phyloP scores from a whole-genome alignment of 2,797 vertebrate genomes.

The Podarcis lilfordi region DNA sequence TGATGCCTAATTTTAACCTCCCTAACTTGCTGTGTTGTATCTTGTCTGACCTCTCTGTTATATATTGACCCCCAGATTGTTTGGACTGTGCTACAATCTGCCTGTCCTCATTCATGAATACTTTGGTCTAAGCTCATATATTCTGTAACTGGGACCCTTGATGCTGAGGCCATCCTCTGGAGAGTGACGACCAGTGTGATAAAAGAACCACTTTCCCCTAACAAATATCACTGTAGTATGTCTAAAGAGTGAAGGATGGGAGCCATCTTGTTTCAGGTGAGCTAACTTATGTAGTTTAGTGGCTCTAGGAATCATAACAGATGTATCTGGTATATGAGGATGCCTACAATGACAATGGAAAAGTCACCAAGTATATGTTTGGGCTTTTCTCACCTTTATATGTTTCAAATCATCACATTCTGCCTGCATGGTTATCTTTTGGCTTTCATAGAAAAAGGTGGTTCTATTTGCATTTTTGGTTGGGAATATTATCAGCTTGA shows the following conservation, averaged over 20 bases:
- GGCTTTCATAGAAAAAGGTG: neutral
- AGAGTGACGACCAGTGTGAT: too few species aligned
- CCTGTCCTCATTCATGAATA: too few species aligned
- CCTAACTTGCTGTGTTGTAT: too few species aligned
- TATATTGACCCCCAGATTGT: too few species aligned
- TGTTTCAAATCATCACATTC: neutral
- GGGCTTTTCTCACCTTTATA: neutral
- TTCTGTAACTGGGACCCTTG: too few species aligned
- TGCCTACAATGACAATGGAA: neutral
- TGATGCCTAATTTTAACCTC: too few species aligned
- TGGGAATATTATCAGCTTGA: neutral
- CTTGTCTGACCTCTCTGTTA: too few species aligned
- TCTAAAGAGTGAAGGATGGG: slow-evolving; percentile 15
- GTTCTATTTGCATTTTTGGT: neutral
- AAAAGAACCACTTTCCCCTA: too few species aligned
- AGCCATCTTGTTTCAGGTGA: slow-evolving; percentile 31
- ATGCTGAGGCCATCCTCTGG: too few species aligned
- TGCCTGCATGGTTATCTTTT: neutral
- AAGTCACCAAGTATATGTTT: neutral
- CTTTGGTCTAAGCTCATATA: too few species aligned
- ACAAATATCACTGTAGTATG: neutral
- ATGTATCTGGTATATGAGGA: neutral
- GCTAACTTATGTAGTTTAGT: slow-evolving; percentile 19
- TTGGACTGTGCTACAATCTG: too few species aligned
- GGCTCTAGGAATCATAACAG: neutral